Evolutionary conservation across 2,888 invertebrate genomes (phyloP).

Genomic region (Perizoma affinitatum): DNA sequence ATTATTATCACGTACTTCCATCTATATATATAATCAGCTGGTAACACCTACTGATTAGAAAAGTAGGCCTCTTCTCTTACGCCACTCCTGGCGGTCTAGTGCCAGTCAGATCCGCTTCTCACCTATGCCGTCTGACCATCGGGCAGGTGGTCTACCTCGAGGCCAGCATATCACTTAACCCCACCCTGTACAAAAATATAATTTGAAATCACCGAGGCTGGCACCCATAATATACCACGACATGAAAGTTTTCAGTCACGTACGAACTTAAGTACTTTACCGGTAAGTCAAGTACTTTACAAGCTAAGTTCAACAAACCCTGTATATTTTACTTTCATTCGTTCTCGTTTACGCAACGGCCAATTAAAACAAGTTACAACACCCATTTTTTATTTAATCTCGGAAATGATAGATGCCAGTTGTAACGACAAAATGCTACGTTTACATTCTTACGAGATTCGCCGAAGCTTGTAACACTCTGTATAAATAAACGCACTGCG

Average conservation of each 20-base stretch:
- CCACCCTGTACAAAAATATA: too few species aligned
- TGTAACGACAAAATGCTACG: conserved; percentile 35
- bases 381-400: conserved; percentile 38
- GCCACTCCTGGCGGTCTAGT: too few species aligned
- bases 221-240: not conserved
- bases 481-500: conserved; percentile 7
- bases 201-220: too few species aligned
- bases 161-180: too few species aligned
- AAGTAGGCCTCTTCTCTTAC: too few species aligned
- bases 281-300: conserved; percentile 30
- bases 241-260: conserved; percentile 16
- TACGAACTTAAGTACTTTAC: conserved; percentile 10
- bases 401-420: conserved; percentile 38
- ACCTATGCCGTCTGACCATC: too few species aligned
- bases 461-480: conserved; percentile 25
- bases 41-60: too few species aligned
- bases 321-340: conserved; percentile 38
- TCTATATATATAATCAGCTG: too few species aligned
- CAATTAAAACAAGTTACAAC: conserved; percentile 40
- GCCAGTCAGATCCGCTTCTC: too few species aligned
- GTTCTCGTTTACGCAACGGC: conserved; percentile 38
- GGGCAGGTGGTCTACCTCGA: too few species aligned
- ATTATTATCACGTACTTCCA: too few species aligned
- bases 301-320: conserved; percentile 34
- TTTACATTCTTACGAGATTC: conserved; percentile 28